These are phyloP conservation scores for Cerastis rubricosa DNA, from an alignment of 2,888 invertebrate genomes.

Conservation along the genomic window DNA sequence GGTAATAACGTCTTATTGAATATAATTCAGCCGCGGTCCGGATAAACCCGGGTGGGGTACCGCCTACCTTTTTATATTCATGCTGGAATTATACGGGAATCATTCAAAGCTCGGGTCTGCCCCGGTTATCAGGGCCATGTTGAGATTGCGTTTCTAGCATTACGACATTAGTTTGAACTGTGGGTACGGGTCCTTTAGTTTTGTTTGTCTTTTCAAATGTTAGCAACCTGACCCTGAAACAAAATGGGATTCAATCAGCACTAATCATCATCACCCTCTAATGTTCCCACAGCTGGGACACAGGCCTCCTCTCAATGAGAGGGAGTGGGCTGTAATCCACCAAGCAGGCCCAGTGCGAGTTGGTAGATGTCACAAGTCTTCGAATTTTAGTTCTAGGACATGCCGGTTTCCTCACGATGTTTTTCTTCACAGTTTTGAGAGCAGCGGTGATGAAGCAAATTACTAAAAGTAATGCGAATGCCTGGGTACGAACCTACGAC, in stretches of 20 bases:
- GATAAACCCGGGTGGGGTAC: slow-evolving; percentile 43
- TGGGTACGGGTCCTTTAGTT: not conserved
- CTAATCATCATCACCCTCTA: not conserved
- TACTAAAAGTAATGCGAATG: too few species aligned
- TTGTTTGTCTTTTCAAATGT: slow-evolving; percentile 13
- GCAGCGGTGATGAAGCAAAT: too few species aligned
- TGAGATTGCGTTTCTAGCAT: slow-evolving; percentile 24
- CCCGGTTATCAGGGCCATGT: slow-evolving; percentile 16
- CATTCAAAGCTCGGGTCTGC: slow-evolving; percentile 38
- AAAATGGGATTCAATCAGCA: not conserved
- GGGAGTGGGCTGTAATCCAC: too few species aligned
- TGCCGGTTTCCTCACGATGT: too few species aligned
- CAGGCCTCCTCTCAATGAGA: too few species aligned
- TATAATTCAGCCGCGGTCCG: slow-evolving; percentile 55
- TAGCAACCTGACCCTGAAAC: not conserved
- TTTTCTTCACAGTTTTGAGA: too few species aligned
- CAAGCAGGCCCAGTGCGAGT: too few species aligned
- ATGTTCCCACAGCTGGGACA: too few species aligned
- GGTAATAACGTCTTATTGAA: slow-evolving; percentile 61
- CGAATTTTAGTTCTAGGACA: too few species aligned
- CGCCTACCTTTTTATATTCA: slow-evolving; percentile 65
- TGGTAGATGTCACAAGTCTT: too few species aligned
- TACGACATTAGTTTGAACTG: slow-evolving; percentile 4
- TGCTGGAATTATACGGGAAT: slow-evolving; percentile 61
- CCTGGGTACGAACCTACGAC: too few species aligned